These are phyloP conservation scores for Linnaemya tessellans DNA, from an alignment of 2,888 invertebrate genomes.

Conservation along the genomic window DNA sequence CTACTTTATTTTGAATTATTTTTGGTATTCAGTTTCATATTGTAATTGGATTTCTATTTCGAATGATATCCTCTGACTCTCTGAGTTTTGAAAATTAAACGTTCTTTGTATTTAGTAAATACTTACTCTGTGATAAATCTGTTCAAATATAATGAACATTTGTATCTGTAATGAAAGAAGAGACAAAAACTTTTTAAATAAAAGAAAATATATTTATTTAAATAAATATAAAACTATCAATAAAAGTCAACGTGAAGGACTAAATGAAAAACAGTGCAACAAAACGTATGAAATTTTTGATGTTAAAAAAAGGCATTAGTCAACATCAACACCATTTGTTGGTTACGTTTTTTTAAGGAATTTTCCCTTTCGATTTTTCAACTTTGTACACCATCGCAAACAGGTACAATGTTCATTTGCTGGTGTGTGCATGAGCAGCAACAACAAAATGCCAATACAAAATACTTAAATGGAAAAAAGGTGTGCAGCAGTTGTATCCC, in stretches of 20 bases:
- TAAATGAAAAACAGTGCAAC: conserved; percentile 12
- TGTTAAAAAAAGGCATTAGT: conserved; percentile 59
- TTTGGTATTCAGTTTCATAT: too few species aligned
- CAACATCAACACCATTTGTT: conserved; percentile 61
- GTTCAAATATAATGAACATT: conserved; percentile 62
- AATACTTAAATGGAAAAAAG: conserved; percentile 32
- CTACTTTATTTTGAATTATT: too few species aligned
- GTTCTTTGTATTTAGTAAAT: background rate
- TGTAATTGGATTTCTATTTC: too few species aligned
- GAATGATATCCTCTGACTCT: too few species aligned
- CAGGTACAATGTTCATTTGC: conserved; percentile 39
- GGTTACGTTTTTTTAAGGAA: background rate
- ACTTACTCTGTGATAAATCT: conserved; percentile 59
- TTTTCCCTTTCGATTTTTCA: conserved; percentile 36
- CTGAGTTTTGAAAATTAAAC: too few species aligned
- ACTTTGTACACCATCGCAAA: conserved; percentile 18
- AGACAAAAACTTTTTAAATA: conserved; percentile 15
- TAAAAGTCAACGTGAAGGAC: conserved; percentile 7
- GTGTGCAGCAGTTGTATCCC: background rate
- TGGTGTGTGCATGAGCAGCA: background rate
- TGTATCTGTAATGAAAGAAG: conserved; percentile 64
- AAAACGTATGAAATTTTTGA: conserved; percentile 19
- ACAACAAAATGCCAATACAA: conserved; percentile 18
- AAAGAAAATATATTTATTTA: conserved; percentile 11
- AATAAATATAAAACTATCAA: conserved; percentile 40